These are phyloP conservation scores for Enteromius anoplus DNA, from an alignment of 2,797 vertebrate species.

Conservation along the genomic window DNA sequence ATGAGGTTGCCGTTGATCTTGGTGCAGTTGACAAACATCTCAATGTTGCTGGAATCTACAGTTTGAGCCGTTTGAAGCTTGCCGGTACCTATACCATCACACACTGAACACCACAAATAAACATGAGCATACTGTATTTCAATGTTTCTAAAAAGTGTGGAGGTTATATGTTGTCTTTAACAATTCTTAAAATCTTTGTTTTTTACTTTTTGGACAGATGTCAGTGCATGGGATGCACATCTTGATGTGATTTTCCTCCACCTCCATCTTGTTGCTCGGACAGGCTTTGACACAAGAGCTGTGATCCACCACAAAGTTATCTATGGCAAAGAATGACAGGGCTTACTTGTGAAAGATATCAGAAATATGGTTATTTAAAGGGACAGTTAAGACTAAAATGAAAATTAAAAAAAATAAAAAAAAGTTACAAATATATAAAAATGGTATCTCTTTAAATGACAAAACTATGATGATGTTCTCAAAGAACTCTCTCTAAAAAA, in stretches of 20 bases:
- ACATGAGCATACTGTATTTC: neutral
- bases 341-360: neutral
- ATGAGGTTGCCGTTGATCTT: slow-evolving; percentile 99
- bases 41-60: slow-evolving; percentile 96
- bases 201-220: slow-evolving; percentile 95
- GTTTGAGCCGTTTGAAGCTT: slow-evolving; percentile 90
- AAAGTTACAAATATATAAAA: too few species aligned
- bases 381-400: neutral
- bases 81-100: slow-evolving; percentile 95
- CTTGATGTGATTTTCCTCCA: slow-evolving; percentile 97
- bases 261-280: slow-evolving; percentile 98
- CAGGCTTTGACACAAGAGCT: slow-evolving; percentile 96
- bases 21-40: slow-evolving; percentile 96
- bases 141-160: neutral
- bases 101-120: neutral
- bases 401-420: too few species aligned
- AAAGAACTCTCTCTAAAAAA: too few species aligned
- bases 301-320: slow-evolving; percentile 98
- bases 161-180: neutral
- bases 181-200: neutral
- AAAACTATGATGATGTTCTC: neutral
- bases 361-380: too few species aligned
- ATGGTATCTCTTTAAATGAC: neutral
- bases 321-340: slow-evolving; percentile 55
- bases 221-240: slow-evolving; percentile 97